A percentile compares a stretch with the other conserved stretches of the same genome.
Conservation (phyloP, 2,797 vertebrate species). For the Pipistrellus pipistrellus region DNA sequence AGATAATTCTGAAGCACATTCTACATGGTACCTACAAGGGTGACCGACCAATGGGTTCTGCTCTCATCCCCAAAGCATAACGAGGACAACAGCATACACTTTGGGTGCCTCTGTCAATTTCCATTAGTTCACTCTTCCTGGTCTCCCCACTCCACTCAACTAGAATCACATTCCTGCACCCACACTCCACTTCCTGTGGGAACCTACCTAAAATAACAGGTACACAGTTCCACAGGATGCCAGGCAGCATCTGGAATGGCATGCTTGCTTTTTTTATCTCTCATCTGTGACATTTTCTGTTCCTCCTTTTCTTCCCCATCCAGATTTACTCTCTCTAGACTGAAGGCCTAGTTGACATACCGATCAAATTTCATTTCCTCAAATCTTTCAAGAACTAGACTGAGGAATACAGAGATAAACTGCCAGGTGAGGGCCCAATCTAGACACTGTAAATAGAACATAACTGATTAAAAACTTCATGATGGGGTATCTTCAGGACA, state of each 20-base stretch:
- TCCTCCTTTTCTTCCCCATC: background rate
- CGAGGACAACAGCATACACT: accelerated
- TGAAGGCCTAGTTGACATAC: background rate
- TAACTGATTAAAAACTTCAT: background rate
- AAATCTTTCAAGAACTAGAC: background rate
- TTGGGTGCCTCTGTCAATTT: background rate
- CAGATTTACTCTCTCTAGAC: background rate
- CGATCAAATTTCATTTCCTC: background rate
- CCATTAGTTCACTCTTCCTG: background rate
- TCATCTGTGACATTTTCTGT: background rate
- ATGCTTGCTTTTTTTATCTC: background rate
- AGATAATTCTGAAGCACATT: background rate
- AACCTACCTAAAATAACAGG: background rate
- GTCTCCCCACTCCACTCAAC: background rate
- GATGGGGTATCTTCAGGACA: background rate
- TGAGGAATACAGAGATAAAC: background rate
- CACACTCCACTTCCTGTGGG: background rate
- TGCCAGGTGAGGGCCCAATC: background rate
- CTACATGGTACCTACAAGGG: background rate
- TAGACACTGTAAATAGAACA: background rate
- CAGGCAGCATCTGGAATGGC: background rate
- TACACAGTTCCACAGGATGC: too few species aligned
- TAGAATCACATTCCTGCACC: background rate
- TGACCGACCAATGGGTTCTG: accelerated
- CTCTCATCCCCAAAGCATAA: background rate